phyloP scores from a whole-genome alignment of 2,113 vertebrate genomes.

The Girardinichthys multiradiatus region DNA sequence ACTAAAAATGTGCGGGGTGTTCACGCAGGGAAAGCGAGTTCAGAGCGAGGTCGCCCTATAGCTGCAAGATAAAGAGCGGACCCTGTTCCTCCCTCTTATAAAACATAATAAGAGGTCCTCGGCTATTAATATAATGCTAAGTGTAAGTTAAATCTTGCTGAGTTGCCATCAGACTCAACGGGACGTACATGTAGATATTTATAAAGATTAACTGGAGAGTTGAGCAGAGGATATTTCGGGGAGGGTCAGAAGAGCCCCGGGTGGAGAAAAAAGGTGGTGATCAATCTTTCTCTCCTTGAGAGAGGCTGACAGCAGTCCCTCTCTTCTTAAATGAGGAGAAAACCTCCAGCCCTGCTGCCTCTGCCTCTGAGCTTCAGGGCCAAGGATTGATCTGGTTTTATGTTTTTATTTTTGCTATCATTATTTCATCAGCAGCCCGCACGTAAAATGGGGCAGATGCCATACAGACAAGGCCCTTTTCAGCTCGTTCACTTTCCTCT shows the following conservation, averaged over 20 bases:
- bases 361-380: slow-evolving; percentile 6
- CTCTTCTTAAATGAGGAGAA: slow-evolving; percentile 75
- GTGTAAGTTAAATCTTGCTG: not conserved
- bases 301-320: slow-evolving; percentile 87
- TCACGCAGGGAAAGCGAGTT: slow-evolving; percentile 64
- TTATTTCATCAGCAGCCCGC: not conserved
- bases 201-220: slow-evolving; percentile 44
- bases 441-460: not conserved
- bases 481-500: not conserved
- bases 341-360: slow-evolving; percentile 29
- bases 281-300: slow-evolving; percentile 92
- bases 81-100: not conserved
- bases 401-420: not conserved
- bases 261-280: slow-evolving; percentile 76
- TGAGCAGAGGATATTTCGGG: slow-evolving; percentile 74
- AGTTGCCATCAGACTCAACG: slow-evolving; percentile 8
- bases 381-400: not conserved
- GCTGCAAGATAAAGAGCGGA: not conserved
- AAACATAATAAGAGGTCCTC: not conserved
- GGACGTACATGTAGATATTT: slow-evolving; percentile 46
- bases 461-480: no score
- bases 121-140: not conserved
- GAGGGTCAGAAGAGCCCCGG: slow-evolving; percentile 58
- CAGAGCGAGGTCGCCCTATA: slow-evolving; percentile 68
- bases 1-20: slow-evolving; percentile 38